These are phyloP conservation scores for Apteryx mantelli DNA, from an alignment of 2,113 vertebrate species.

Conservation along the genomic window DNA sequence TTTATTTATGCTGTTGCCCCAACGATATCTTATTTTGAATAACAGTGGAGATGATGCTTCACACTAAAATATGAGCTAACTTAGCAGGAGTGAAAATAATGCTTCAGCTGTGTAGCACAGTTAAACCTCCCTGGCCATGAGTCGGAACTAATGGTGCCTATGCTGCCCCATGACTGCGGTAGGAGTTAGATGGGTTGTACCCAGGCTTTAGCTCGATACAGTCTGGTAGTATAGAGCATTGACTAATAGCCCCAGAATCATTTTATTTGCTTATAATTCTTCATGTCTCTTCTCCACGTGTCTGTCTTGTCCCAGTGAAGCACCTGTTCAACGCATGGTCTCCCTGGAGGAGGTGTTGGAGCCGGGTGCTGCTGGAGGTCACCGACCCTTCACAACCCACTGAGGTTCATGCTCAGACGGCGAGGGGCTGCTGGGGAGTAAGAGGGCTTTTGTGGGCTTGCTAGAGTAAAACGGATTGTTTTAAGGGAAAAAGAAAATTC, in stretches of 20 bases:
- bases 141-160: background rate
- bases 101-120: background rate
- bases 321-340: accelerated
- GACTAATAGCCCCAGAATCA: background rate
- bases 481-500: background rate
- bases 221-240: no score
- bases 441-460: background rate
- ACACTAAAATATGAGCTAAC: background rate
- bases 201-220: background rate
- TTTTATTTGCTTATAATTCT: background rate
- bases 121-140: background rate
- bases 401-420: no score
- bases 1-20: background rate
- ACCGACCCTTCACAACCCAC: background rate
- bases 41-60: background rate
- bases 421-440: background rate
- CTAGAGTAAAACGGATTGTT: background rate
- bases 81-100: background rate
- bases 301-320: background rate
- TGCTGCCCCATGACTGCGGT: no score
- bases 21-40: background rate
- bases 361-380: background rate
- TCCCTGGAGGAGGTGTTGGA: background rate
- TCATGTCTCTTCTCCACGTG: no score
- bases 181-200: background rate